phyloP scores from a whole-genome alignment of 2,888 invertebrate species.

The Parasteatoda lunata region DNA sequence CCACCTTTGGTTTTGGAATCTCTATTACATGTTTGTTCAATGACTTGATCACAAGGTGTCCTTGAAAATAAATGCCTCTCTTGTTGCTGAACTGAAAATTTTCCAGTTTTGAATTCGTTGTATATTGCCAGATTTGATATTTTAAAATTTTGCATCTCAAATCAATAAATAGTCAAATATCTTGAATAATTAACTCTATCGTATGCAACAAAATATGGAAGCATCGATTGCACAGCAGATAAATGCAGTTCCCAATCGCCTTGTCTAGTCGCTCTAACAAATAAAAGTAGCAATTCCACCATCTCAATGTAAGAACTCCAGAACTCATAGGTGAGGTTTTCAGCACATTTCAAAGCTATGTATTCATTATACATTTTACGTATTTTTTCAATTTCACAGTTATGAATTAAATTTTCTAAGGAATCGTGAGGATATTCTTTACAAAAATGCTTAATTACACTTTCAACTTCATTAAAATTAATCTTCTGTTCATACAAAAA shows the following conservation, averaged over 20 bases:
- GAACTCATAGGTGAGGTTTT: neutral
- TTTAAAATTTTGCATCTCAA: neutral
- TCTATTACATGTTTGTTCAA: constrained; percentile 8
- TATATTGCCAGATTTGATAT: neutral
- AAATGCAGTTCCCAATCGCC: constrained; percentile 10
- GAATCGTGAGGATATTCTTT: neutral
- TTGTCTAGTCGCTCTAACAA: neutral
- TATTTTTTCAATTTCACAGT: neutral
- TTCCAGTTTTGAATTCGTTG: neutral
- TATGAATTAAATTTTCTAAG: neutral
- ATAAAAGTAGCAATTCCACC: neutral
- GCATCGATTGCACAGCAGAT: neutral
- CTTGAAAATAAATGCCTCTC: neutral
- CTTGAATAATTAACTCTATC: constrained; percentile 1
- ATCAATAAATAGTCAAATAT: neutral
- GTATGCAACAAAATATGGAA: constrained; percentile 6
- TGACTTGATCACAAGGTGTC: neutral
- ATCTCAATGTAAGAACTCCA: neutral
- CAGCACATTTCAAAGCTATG: neutral
- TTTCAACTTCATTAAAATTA: neutral
- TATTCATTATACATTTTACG: neutral
- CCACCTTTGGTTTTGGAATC: constrained; percentile 9
- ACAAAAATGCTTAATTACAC: neutral
- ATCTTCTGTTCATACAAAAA: neutral
- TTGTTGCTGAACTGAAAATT: constrained; percentile 1